These are phyloP conservation scores for Oppia nitens DNA, from an alignment of 1,140 invertebrate species.

Conservation along the genomic window DNA sequence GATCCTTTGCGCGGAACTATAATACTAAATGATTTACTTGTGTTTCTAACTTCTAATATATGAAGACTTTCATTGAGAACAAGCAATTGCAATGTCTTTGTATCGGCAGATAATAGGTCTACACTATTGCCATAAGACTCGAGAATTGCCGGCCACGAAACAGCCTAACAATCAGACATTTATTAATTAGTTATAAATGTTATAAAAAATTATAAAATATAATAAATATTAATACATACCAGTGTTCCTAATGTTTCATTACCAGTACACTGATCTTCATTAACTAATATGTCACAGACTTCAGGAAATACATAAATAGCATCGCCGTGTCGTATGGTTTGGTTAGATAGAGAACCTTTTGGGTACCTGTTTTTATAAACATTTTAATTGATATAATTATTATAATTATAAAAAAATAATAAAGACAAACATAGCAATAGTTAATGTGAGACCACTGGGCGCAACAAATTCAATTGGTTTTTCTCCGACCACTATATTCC, in stretches of 20 bases:
- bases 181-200: neutral
- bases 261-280: conserved; percentile 20
- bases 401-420: too few relatives aligned
- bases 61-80: conserved; percentile 21
- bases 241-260: conserved; percentile 24
- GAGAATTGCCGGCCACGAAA: conserved; percentile 24
- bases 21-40: conserved; percentile 22
- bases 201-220: neutral
- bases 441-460: conserved; percentile 23
- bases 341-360: conserved; percentile 17
- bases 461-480: conserved; percentile 23
- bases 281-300: conserved; percentile 22
- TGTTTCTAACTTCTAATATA: conserved; percentile 21
- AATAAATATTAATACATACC: conserved; percentile 11
- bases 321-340: conserved; percentile 23
- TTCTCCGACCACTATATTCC: conserved; percentile 24
- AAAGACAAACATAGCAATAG: conserved; percentile 25
- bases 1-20: conserved; percentile 20
- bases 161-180: conserved; percentile 16
- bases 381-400: neutral
- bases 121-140: conserved; percentile 24
- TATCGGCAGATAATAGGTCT: conserved; percentile 23
- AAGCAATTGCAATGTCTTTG: conserved; percentile 23
- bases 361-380: neutral
- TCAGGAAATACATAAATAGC: conserved; percentile 23